Conservation (phyloP, 1,140 invertebrate genomes). For the Maconellicoccus hirsutus region DNA sequence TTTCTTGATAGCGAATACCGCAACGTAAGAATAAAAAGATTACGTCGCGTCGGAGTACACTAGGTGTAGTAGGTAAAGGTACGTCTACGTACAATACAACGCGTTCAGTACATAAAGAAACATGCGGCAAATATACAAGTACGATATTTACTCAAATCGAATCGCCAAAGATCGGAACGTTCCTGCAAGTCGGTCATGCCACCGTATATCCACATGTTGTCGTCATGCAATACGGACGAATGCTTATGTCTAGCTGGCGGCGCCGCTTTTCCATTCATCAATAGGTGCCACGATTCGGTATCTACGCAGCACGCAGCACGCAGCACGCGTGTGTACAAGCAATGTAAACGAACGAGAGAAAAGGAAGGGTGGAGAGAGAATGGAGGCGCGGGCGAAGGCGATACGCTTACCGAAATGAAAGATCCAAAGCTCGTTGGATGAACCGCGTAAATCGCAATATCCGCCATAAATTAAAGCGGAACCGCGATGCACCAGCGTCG, state of each 20-base stretch:
- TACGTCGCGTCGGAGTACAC: background rate
- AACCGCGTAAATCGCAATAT: conserved; percentile 75
- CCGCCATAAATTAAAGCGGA: conserved; percentile 80
- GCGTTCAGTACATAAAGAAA: no score
- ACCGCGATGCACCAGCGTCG: conserved; percentile 62
- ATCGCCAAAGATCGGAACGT: conserved; percentile 72
- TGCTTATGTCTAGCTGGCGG: conserved; percentile 72
- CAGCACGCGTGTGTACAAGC: no score
- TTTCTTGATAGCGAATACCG: no score
- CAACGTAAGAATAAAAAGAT: background rate
- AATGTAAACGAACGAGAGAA: no score
- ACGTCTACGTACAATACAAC: no score
- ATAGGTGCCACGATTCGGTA: conserved; percentile 60
- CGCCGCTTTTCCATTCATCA: conserved; percentile 37
- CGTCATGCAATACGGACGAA: conserved; percentile 64
- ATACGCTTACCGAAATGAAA: conserved; percentile 71
- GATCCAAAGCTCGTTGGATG: conserved; percentile 73
- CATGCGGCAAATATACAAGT: background rate
- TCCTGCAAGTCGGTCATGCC: conserved; percentile 78
- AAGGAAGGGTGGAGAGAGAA: no score
- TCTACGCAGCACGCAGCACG: no score
- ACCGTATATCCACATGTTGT: conserved; percentile 75
- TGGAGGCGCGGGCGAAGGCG: no score
- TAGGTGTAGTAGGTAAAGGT: no score
- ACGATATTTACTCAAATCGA: conserved; percentile 42